Percentiles rank a stretch among this genome's conserved stretches.
phyloP scores from a whole-genome alignment of 2,797 vertebrate species.

The Rhinatrema bivittatum region DNA sequence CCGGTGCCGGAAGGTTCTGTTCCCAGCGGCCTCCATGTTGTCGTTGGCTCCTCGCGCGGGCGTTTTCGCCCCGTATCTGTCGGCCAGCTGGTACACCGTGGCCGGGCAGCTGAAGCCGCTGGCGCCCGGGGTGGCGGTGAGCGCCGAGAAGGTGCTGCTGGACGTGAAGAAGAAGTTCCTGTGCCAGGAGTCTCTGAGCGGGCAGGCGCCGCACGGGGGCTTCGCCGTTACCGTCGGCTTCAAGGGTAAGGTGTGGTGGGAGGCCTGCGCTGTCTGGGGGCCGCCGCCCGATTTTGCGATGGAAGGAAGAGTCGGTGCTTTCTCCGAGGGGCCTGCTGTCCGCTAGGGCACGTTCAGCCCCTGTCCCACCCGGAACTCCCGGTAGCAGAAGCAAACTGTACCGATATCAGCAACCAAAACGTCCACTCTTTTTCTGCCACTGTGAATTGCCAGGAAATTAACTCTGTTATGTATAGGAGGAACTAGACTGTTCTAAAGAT shows the following conservation, averaged over 20 bases:
- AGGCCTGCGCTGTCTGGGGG: background rate
- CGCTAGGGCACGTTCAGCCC: background rate
- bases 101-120: slow-evolving; percentile 59
- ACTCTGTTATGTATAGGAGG: no score
- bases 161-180: slow-evolving; percentile 61
- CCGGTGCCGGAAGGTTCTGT: slow-evolving; percentile 13
- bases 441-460: no score
- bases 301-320: background rate
- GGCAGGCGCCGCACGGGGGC: slow-evolving; percentile 46
- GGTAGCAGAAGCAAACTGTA: no score
- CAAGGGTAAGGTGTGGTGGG: slow-evolving; percentile 57
- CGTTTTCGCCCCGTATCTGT: slow-evolving; percentile 56
- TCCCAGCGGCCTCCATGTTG: slow-evolving; percentile 55
- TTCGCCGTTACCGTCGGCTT: slow-evolving; percentile 56
- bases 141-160: slow-evolving; percentile 43
- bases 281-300: background rate
- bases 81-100: slow-evolving; percentile 62
- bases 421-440: no score
- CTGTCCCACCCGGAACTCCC: no score
- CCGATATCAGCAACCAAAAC: no score
- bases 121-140: slow-evolving; percentile 38
- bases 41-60: slow-evolving; percentile 60
- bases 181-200: slow-evolving; percentile 52
- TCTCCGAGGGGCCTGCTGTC: background rate
- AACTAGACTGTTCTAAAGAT: no score